Percentiles rank a stretch among this genome's conserved stretches.
These are phyloP conservation scores for Altica lythri DNA, from an alignment of 2,888 invertebrate species.

Conservation along the genomic window DNA sequence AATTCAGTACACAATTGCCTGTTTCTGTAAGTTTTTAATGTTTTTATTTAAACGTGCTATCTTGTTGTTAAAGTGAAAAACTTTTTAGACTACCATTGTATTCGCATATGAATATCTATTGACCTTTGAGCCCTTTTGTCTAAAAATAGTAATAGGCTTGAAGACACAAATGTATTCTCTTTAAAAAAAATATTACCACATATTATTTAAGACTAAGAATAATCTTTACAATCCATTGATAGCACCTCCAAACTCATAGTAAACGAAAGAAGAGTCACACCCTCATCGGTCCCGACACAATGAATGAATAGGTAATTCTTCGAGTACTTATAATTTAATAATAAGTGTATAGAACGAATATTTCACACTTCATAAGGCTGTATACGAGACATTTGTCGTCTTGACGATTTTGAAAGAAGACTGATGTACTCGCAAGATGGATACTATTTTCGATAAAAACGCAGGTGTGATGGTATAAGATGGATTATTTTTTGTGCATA, in stretches of 20 bases:
- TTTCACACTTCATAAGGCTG: constrained; percentile 23
- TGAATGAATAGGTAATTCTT: constrained; percentile 25
- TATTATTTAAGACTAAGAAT: constrained; percentile 4
- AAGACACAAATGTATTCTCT: too few relatives aligned
- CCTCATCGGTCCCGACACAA: constrained; percentile 14
- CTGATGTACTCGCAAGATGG: constrained; percentile 9
- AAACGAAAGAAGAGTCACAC: constrained; percentile 17
- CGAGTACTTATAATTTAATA: constrained; percentile 23
- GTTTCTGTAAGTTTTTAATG: too few relatives aligned
- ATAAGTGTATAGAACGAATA: constrained; percentile 19
- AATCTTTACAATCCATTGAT: constrained; percentile 11
- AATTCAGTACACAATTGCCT: too few relatives aligned
- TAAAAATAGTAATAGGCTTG: too few relatives aligned
- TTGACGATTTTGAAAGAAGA: constrained; percentile 19
- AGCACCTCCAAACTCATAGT: constrained; percentile 15
- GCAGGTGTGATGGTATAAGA: constrained; percentile 41
- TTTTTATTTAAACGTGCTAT: too few relatives aligned
- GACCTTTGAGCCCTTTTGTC: too few relatives aligned
- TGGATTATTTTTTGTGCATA: constrained; percentile 47
- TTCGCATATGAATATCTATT: too few relatives aligned
- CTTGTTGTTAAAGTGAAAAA: too few relatives aligned
- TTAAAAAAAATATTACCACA: too few relatives aligned
- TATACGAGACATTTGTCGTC: constrained; percentile 17
- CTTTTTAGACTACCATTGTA: too few relatives aligned
- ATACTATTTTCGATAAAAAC: constrained; percentile 22